Percentiles rank a stretch among this genome's conserved stretches.
phyloP scores from a whole-genome alignment of 2,888 invertebrate genomes.

The Acleris literana region DNA sequence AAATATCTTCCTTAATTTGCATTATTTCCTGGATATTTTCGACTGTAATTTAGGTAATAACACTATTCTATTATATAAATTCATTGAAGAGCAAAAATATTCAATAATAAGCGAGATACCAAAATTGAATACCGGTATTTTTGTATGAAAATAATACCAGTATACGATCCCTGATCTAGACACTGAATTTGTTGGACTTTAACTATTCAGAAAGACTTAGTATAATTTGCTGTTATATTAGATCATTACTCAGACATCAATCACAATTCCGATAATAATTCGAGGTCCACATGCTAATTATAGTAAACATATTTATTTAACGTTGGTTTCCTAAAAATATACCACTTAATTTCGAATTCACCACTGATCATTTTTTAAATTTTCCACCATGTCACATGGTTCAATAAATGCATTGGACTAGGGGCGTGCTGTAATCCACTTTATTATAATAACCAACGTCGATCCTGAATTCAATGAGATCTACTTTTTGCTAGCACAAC shows the following conservation, averaged over 20 bases:
- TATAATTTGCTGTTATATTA: conserved; percentile 12
- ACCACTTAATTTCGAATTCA: conserved; percentile 13
- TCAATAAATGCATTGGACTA: conserved; percentile 37
- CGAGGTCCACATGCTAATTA: conserved; percentile 3
- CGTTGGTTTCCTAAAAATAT: conserved; percentile 11
- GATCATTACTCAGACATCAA: conserved; percentile 22
- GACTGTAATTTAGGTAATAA: too few species aligned
- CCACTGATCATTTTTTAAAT: neutral
- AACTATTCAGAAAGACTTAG: neutral
- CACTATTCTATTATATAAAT: too few species aligned
- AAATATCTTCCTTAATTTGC: too few species aligned
- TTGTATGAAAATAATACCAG: too few species aligned
- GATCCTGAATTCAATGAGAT: conserved; percentile 35
- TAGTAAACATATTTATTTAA: too few species aligned
- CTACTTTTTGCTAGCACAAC: conserved; percentile 32
- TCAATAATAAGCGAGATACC: too few species aligned
- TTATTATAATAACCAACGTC: conserved; percentile 18
- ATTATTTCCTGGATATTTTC: too few species aligned
- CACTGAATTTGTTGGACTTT: too few species aligned
- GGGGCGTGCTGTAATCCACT: conserved; percentile 18
- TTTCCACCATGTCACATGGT: conserved; percentile 17
- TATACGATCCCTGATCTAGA: too few species aligned
- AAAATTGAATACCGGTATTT: too few species aligned
- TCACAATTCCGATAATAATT: conserved; percentile 17
- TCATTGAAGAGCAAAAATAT: too few species aligned